Conservation (phyloP, 2,797 vertebrate genomes). For the Urocyon cinereoargenteus region DNA sequence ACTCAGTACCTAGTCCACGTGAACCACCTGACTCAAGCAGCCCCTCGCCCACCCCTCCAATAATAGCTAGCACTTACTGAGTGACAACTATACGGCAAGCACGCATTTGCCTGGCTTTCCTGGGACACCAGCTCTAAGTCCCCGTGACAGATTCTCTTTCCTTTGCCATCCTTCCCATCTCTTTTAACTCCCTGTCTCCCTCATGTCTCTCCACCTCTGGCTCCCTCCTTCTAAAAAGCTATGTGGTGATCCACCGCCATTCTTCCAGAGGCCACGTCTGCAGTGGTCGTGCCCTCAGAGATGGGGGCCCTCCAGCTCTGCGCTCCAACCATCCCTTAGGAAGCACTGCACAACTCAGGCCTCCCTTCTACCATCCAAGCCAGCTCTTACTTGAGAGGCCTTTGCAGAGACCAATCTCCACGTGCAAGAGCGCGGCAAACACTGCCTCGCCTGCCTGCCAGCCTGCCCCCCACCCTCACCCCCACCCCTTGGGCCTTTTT, state of each 20-base stretch:
- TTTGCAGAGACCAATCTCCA: background rate
- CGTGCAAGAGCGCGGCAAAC: background rate
- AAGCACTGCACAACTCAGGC: background rate
- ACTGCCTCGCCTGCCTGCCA: background rate
- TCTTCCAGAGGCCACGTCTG: background rate
- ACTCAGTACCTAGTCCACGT: background rate
- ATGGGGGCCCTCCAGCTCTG: background rate
- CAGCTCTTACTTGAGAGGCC: background rate
- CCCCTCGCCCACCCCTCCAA: background rate
- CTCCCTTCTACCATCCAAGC: background rate
- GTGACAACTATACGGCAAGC: constrained; percentile 28
- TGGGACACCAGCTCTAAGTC: background rate
- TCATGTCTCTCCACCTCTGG: background rate
- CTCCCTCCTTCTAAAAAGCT: background rate
- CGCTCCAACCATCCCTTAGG: background rate
- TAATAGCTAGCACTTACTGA: constrained; percentile 67
- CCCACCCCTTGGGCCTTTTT: rapidly evolving
- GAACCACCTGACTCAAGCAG: background rate
- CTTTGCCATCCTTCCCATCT: background rate
- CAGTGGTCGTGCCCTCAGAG: background rate
- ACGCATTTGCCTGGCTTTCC: background rate
- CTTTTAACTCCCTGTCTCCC: background rate
- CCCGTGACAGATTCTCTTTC: background rate
- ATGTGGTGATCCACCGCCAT: rapidly evolving
- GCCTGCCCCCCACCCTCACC: too few species aligned